Evolutionary conservation across 2,113 vertebrate species (phyloP).

Genomic region (Nothobranchius kuhntae): DNA sequence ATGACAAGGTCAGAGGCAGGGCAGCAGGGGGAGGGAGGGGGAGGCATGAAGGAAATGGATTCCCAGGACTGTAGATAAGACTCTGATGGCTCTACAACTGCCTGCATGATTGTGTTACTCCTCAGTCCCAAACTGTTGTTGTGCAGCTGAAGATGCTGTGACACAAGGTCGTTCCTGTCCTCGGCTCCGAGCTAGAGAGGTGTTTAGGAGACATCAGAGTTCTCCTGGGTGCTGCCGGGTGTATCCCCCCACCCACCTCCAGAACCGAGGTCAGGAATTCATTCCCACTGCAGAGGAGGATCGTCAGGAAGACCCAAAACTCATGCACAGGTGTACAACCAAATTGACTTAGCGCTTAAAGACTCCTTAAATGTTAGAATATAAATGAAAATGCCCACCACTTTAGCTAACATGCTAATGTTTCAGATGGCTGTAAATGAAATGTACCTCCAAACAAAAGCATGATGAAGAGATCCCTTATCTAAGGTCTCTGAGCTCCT

Average conservation of each 20-base stretch:
- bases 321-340: no score
- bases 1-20: conserved; percentile 64
- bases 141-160: conserved; percentile 21
- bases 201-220: neutral
- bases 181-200: neutral
- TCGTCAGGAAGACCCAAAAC: no score
- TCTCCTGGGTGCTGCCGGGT: neutral
- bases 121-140: conserved; percentile 32
- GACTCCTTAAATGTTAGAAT: no score
- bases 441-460: no score
- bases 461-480: no score
- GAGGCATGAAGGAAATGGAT: conserved; percentile 43
- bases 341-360: no score
- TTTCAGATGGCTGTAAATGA: no score
- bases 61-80: conserved; percentile 54
- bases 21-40: conserved; percentile 19
- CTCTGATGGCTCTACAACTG: conserved; percentile 40
- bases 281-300: neutral
- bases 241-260: neutral
- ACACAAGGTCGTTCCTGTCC: conserved; percentile 11
- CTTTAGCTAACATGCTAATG: no score
- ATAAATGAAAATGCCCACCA: no score
- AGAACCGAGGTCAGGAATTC: neutral
- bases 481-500: no score
- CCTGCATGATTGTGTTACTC: conserved; percentile 57